A percentile compares a stretch with the other conserved stretches of the same genome.
Evolutionary conservation across 2,888 invertebrate genomes (phyloP).

Genomic region (Tetranychus piercei): DNA sequence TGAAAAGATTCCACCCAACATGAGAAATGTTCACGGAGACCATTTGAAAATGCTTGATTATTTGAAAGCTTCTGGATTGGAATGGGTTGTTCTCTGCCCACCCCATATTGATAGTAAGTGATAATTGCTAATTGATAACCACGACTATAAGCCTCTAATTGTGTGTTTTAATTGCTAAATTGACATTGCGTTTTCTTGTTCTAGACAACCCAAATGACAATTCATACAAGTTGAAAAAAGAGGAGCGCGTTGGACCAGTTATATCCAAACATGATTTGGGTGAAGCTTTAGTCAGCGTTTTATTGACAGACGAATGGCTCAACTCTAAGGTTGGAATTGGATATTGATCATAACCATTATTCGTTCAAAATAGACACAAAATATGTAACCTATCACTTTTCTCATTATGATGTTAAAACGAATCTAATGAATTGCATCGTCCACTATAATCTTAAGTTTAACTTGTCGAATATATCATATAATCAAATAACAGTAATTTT

Average conservation of each 20-base stretch:
- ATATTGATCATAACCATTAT: slow-evolving; percentile 11
- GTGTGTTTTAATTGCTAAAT: too few species aligned
- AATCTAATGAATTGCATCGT: too few species aligned
- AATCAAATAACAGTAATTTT: too few species aligned
- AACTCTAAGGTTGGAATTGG: slow-evolving; percentile 46
- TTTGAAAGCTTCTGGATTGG: slow-evolving; percentile 45
- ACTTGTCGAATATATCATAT: too few species aligned
- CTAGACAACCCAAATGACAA: slow-evolving; percentile 41
- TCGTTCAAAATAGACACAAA: too few species aligned
- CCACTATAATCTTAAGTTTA: too few species aligned
- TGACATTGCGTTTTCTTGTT: not conserved
- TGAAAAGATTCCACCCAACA: slow-evolving; percentile 55
- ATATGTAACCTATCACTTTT: too few species aligned
- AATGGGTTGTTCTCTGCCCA: slow-evolving; percentile 57
- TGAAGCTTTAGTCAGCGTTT: slow-evolving; percentile 50
- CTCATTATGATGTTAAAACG: too few species aligned
- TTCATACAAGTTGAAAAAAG: slow-evolving; percentile 42
- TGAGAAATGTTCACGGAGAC: slow-evolving; percentile 52
- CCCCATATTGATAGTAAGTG: slow-evolving; percentile 57
- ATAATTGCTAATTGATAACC: not conserved
- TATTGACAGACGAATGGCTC: slow-evolving; percentile 49
- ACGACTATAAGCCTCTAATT: too few species aligned
- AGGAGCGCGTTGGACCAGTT: slow-evolving; percentile 46
- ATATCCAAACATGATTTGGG: slow-evolving; percentile 63
- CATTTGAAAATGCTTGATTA: slow-evolving; percentile 55